Percentiles rank a stretch among this genome's conserved stretches.
Evolutionary conservation across 2,888 invertebrate genomes (phyloP).

Genomic region (Mesorhabditis sp.): DNA sequence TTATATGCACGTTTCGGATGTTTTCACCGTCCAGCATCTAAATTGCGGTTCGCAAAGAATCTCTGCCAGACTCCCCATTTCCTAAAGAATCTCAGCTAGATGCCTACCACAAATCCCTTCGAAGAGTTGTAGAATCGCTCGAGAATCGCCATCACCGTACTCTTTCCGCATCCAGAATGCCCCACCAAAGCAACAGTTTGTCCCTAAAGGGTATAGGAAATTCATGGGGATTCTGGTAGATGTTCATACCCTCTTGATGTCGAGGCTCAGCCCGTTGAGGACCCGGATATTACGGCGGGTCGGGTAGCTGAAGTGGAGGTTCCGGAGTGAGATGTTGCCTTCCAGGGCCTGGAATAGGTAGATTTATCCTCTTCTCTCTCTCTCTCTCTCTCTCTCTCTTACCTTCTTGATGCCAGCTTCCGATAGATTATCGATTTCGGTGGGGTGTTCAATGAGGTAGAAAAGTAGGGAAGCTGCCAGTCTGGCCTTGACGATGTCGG

Average conservation of each 20-base stretch:
- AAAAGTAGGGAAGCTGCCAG: constrained; percentile 60
- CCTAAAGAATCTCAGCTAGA: too few relatives aligned
- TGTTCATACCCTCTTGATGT: constrained; percentile 17
- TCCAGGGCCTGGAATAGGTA: constrained; percentile 36
- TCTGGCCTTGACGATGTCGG: constrained; percentile 61
- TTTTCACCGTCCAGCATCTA: constrained; percentile 64
- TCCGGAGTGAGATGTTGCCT: constrained; percentile 58
- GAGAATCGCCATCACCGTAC: constrained; percentile 63
- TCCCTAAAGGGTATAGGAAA: constrained; percentile 21
- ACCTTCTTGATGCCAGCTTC: constrained; percentile 34
- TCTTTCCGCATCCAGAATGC: constrained; percentile 58
- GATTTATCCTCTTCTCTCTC: neutral
- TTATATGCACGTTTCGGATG: constrained; percentile 70
- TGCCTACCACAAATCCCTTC: constrained; percentile 67
- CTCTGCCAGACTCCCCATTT: too few relatives aligned
- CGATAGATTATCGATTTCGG: constrained; percentile 58
- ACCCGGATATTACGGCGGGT: constrained; percentile 58
- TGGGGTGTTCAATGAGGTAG: constrained; percentile 58
- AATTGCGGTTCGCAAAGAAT: constrained; percentile 12
- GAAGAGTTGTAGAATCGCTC: constrained; percentile 80
- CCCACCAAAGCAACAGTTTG: constrained; percentile 54
- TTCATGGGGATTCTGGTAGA: neutral
- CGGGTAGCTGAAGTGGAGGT: constrained; percentile 60
- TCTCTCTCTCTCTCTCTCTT: neutral
- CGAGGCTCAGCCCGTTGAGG: constrained; percentile 57